A percentile compares a stretch with the other conserved stretches of the same genome.
phyloP scores from a whole-genome alignment of 2,888 invertebrate genomes.

The Sialis fuliginosa region DNA sequence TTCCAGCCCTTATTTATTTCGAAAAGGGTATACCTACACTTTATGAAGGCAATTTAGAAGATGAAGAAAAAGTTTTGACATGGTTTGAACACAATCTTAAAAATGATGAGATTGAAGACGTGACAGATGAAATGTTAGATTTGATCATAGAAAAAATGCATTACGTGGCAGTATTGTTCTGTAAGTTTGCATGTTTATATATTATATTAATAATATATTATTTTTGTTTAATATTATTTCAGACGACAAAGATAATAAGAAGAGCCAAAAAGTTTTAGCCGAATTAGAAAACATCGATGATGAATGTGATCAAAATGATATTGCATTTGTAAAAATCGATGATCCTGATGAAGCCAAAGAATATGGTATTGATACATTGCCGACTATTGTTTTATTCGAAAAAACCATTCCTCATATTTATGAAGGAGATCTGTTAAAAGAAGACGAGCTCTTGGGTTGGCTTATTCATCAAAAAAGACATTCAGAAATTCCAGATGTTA shows the following conservation, averaged over 20 bases:
- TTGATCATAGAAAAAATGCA: constrained; percentile 75
- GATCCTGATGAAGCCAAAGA: constrained; percentile 78
- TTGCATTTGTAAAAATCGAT: constrained; percentile 82
- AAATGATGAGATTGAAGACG: constrained; percentile 83
- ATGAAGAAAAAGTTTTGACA: constrained; percentile 71
- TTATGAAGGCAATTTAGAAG: constrained; percentile 71
- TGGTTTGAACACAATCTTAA: constrained; percentile 76
- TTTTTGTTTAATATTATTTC: constrained; percentile 18
- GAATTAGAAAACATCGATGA: constrained; percentile 88
- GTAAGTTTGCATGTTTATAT: constrained; percentile 36
- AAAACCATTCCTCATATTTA: constrained; percentile 40
- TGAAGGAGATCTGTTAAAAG: constrained; percentile 62
- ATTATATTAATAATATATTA: background rate
- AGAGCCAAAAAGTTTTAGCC: constrained; percentile 65
- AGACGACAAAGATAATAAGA: constrained; percentile 86
- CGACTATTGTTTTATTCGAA: constrained; percentile 62
- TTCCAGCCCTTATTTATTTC: constrained; percentile 70
- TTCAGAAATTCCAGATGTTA: constrained; percentile 80
- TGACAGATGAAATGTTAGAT: constrained; percentile 87
- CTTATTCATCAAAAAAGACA: constrained; percentile 77
- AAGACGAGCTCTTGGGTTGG: constrained; percentile 82
- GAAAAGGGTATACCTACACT: constrained; percentile 56
- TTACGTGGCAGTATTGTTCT: constrained; percentile 79
- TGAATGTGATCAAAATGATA: constrained; percentile 81
- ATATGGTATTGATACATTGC: constrained; percentile 69